phyloP scores from a whole-genome alignment of 2,888 invertebrate genomes.

The Corythucha ciliata region DNA sequence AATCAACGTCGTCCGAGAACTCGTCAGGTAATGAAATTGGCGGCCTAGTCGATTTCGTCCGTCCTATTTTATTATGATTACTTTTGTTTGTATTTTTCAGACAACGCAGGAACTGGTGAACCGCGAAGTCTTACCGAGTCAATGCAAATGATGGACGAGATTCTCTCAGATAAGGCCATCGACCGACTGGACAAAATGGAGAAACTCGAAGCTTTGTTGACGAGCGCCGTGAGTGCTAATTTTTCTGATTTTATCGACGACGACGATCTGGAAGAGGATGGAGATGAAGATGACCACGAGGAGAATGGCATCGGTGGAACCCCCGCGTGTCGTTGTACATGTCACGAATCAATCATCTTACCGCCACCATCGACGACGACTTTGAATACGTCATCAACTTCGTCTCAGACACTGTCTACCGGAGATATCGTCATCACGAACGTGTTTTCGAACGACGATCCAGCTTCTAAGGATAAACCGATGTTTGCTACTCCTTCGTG shows the following conservation, averaged over 20 bases:
- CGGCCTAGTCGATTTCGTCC: no score
- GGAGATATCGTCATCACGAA: conserved; percentile 87
- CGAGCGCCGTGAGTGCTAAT: conserved; percentile 55
- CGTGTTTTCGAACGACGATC: conserved; percentile 53
- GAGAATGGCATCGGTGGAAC: conserved; percentile 11
- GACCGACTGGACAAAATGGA: conserved; percentile 78
- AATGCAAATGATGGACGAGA: conserved; percentile 81
- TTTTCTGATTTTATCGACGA: no score
- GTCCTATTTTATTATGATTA: not conserved
- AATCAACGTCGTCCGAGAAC: conserved; percentile 56
- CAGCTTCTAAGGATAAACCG: no score
- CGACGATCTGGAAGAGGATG: no score
- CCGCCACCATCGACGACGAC: conserved; percentile 46
- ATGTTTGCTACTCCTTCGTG: no score
- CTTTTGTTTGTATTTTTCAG: not conserved
- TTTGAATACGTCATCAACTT: conserved; percentile 36
- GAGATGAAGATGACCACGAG: no score
- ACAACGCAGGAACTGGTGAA: conserved; percentile 27
- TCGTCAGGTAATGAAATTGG: conserved; percentile 48
- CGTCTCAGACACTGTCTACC: conserved; percentile 76
- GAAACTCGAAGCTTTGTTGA: conserved; percentile 73
- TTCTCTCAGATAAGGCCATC: conserved; percentile 70
- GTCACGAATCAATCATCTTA: conserved; percentile 14
- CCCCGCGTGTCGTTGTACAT: conserved; percentile 24
- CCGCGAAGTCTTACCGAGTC: conserved; percentile 77